Evolutionary conservation across 1,140 invertebrate genomes (phyloP).

Genomic region (Sycophila sp.): DNA sequence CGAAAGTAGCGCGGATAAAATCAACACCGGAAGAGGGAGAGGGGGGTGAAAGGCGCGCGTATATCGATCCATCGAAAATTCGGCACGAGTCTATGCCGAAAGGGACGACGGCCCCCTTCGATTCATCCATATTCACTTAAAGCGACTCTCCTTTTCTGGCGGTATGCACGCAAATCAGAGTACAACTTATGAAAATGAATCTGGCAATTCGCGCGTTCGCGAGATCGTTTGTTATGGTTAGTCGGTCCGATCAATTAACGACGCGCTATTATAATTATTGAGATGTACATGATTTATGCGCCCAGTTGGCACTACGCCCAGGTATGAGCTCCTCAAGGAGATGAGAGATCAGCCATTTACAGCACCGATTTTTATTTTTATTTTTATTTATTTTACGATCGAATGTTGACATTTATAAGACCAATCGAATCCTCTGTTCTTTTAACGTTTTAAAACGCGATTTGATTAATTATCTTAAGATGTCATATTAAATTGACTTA

Average conservation of each 20-base stretch:
- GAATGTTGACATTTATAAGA: neutral
- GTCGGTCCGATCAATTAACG: slow-evolving; percentile 11
- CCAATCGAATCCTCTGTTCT: too few relatives aligned
- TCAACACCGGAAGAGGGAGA: too few relatives aligned
- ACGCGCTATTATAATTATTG: slow-evolving; percentile 8
- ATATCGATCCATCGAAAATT: too few relatives aligned
- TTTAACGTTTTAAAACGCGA: too few relatives aligned
- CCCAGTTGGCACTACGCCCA: neutral
- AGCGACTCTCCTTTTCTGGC: neutral
- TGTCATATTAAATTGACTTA: too few relatives aligned
- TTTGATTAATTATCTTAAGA: too few relatives aligned
- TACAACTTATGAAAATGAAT: slow-evolving; percentile 14
- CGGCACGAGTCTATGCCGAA: too few relatives aligned
- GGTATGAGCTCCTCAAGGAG: neutral
- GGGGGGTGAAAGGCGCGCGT: too few relatives aligned
- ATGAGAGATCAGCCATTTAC: neutral
- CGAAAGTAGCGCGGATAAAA: too few relatives aligned
- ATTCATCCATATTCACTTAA: slow-evolving; percentile 33
- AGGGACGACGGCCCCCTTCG: slow-evolving; percentile 2
- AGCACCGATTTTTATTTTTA: neutral
- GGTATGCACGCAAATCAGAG: slow-evolving; percentile 23
- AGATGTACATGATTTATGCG: neutral
- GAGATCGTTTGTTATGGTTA: slow-evolving; percentile 8
- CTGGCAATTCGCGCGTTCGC: slow-evolving; percentile 18
- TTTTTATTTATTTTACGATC: neutral